Conservation (phyloP, 1,140 invertebrate species). For the Halyomorpha halys region DNA sequence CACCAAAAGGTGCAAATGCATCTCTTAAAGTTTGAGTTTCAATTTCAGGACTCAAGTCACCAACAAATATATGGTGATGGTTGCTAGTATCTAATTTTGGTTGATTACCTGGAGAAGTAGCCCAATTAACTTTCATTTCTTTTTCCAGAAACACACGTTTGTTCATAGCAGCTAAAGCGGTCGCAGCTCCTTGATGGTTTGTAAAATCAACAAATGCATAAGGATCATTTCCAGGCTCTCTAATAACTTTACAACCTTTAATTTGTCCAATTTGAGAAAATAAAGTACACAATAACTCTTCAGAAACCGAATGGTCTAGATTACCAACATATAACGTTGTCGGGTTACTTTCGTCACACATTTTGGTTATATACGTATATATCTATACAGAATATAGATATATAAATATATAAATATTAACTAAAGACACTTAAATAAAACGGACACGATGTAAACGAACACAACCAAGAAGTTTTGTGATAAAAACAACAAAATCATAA, state of each 20-base stretch:
- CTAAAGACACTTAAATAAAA: too few species aligned
- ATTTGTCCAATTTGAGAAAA: slow-evolving; percentile 93
- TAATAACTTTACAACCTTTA: slow-evolving; percentile 96
- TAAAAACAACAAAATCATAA: too few species aligned
- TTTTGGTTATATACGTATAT: slow-evolving; percentile 25
- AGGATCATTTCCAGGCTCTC: slow-evolving; percentile 91
- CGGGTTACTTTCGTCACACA: slow-evolving; percentile 71
- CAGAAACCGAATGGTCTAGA: slow-evolving; percentile 82
- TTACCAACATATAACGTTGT: slow-evolving; percentile 94
- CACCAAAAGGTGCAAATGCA: slow-evolving; percentile 94
- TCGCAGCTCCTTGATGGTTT: slow-evolving; percentile 83
- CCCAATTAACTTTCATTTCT: slow-evolving; percentile 99
- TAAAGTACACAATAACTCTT: slow-evolving; percentile 85
- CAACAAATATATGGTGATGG: slow-evolving; percentile 98
- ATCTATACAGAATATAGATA: too few species aligned
- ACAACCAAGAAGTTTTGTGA: too few species aligned
- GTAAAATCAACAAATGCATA: slow-evolving; percentile 97
- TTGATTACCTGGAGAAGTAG: slow-evolving; percentile 90
- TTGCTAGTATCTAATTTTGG: slow-evolving; percentile 97
- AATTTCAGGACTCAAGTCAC: slow-evolving; percentile 97
- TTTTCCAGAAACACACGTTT: slow-evolving; percentile 89
- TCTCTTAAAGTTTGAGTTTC: slow-evolving; percentile 94
- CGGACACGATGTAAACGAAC: too few species aligned
- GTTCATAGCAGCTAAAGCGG: slow-evolving; percentile 95
- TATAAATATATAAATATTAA: too few species aligned